Conservation (phyloP, 2,113 vertebrate species). For the Cheirogaleus medius region DNA sequence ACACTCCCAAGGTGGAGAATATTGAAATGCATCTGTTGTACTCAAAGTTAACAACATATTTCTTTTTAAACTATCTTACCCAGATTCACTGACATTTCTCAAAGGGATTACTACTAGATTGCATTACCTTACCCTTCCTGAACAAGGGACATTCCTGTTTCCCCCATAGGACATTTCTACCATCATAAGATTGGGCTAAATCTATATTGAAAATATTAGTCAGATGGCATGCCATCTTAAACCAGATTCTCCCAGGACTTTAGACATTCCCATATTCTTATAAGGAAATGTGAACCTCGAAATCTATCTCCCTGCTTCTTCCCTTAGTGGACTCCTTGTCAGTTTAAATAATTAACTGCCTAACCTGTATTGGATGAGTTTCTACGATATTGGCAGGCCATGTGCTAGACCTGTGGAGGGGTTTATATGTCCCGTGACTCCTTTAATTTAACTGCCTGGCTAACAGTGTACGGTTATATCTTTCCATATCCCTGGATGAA, state of each 20-base stretch:
- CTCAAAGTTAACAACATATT: conserved; percentile 15
- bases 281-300: conserved; percentile 14
- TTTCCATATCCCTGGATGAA: neutral
- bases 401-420: conserved; percentile 8
- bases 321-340: neutral
- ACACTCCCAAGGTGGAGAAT: neutral
- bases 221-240: neutral
- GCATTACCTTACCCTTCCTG: conserved; percentile 35
- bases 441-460: conserved; percentile 48
- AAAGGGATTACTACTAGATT: conserved; percentile 32
- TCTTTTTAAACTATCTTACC: neutral
- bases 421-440: conserved; percentile 32
- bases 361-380: neutral
- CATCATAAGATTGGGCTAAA: conserved; percentile 3
- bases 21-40: neutral
- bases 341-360: conserved; percentile 60
- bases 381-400: neutral
- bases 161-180: neutral
- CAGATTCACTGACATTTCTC: conserved; percentile 16
- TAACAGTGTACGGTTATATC: neutral
- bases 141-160: conserved; percentile 19
- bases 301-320: conserved; percentile 21
- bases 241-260: neutral
- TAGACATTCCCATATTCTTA: neutral
- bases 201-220: conserved; percentile 18